Evolutionary conservation across 2,113 vertebrate species (phyloP).

Genomic region (Melozone crissalis): DNA sequence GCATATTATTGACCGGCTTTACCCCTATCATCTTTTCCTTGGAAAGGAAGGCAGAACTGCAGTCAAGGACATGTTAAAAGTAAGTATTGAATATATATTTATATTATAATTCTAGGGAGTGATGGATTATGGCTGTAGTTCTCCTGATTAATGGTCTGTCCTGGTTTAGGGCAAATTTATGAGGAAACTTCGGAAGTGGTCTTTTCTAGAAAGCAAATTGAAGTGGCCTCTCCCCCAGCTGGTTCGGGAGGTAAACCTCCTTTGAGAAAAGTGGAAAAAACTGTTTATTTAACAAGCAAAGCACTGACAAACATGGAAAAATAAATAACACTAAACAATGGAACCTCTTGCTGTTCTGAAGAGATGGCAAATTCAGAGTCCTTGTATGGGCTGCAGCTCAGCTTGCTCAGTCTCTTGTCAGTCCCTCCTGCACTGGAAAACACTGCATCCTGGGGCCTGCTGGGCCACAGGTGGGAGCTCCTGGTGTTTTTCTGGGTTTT

Average conservation of each 20-base stretch:
- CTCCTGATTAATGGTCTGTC: background rate
- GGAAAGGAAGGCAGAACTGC: slow-evolving; percentile 89
- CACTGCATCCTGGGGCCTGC: fast-evolving
- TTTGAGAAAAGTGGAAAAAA: background rate
- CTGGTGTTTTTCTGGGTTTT: background rate
- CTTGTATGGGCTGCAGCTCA: background rate
- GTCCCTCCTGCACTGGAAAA: background rate
- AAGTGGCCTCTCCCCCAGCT: background rate
- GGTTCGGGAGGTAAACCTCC: background rate
- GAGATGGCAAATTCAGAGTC: background rate
- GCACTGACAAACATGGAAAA: background rate
- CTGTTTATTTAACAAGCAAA: background rate
- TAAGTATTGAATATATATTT: slow-evolving; percentile 64
- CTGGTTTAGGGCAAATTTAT: background rate
- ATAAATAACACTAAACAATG: background rate
- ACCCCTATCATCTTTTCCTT: slow-evolving; percentile 87
- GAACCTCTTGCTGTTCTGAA: background rate
- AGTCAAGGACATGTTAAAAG: slow-evolving; percentile 86
- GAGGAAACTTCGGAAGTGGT: fast-evolving
- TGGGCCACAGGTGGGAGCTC: background rate
- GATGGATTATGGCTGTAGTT: background rate
- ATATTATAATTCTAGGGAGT: background rate
- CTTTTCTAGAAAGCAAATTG: background rate
- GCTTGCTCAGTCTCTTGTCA: background rate
- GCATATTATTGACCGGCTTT: slow-evolving; percentile 84